Conservation (phyloP, 2,113 vertebrate species). For the Prochilodus magdalenae region DNA sequence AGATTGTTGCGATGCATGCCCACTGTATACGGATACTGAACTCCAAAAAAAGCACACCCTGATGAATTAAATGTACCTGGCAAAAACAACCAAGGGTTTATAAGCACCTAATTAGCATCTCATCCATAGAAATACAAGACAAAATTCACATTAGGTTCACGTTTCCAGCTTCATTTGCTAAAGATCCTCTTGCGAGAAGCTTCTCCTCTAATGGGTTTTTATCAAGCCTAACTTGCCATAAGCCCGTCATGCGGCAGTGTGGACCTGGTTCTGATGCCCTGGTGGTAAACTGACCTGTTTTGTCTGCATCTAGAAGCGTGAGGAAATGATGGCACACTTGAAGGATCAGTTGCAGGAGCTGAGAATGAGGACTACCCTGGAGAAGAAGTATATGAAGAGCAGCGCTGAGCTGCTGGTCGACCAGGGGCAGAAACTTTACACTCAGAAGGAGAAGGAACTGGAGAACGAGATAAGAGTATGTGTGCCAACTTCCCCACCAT, state of each 20-base stretch:
- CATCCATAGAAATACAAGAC: no score
- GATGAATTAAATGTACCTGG: no score
- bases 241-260: not conserved
- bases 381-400: slow-evolving; percentile 76
- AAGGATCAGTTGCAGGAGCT: slow-evolving; percentile 79
- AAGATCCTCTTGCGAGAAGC: no score
- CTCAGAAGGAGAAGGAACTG: slow-evolving; percentile 69
- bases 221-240: not conserved
- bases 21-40: no score
- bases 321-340: slow-evolving; percentile 72
- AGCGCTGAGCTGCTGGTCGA: slow-evolving; percentile 74
- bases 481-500: not conserved
- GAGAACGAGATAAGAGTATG: slow-evolving; percentile 74
- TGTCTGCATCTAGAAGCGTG: slow-evolving; percentile 66
- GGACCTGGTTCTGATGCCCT: not conserved
- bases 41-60: no score
- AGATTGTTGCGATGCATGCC: no score
- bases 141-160: no score
- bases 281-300: not conserved
- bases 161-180: no score
- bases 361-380: slow-evolving; percentile 73
- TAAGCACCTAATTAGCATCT: no score
- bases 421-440: slow-evolving; percentile 77
- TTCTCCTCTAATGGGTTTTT: not conserved
- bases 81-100: no score